phyloP scores from a whole-genome alignment of 2,113 vertebrate species.

The Eudyptes chrysolophus region DNA sequence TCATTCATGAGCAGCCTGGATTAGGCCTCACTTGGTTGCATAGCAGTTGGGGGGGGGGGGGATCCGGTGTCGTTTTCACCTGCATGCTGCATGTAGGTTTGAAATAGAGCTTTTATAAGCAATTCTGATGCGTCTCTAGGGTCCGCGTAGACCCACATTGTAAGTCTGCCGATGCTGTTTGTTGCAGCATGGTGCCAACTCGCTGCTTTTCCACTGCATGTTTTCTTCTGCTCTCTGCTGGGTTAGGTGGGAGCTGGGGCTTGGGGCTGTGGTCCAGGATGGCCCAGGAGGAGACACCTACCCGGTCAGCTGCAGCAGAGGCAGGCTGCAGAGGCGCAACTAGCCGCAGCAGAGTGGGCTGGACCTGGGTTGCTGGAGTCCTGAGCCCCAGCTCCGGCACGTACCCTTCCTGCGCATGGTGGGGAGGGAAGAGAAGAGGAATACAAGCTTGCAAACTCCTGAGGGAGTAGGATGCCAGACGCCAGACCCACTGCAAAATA shows the following conservation, averaged over 20 bases:
- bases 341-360: fast-evolving
- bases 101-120: neutral
- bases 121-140: no score
- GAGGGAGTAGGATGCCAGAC: neutral
- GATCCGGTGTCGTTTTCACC: fast-evolving
- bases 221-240: neutral
- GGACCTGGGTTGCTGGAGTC: neutral
- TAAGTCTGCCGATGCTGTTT: neutral
- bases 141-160: fast-evolving
- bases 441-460: fast-evolving
- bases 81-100: fast-evolving
- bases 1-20: neutral
- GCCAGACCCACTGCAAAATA: neutral
- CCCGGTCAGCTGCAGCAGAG: neutral
- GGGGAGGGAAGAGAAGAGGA: neutral
- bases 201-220: fast-evolving
- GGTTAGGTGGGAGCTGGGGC: neutral
- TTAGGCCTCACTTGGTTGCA: neutral
- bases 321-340: neutral
- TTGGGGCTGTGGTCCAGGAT: neutral
- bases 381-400: neutral
- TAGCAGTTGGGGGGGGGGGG: no score
- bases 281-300: no score
- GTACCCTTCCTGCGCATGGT: fast-evolving
- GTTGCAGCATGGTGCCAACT: neutral